Percentiles rank a stretch among this genome's conserved stretches.
Conservation (phyloP, 2,888 invertebrate genomes). For the Gymnocheta viridis region DNA sequence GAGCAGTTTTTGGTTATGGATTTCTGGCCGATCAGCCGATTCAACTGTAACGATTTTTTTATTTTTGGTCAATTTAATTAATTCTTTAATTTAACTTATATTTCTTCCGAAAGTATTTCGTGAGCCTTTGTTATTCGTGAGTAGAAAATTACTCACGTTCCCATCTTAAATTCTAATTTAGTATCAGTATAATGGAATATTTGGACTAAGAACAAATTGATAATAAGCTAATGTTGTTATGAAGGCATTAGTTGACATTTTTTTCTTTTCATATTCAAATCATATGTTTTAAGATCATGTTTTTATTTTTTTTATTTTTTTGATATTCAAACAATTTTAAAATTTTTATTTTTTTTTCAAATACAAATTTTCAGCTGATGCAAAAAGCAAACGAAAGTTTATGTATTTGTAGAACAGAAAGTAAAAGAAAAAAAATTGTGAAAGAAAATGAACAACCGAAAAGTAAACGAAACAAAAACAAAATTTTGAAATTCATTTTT, state of each 20-base stretch:
- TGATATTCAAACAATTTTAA: background rate
- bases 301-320: conserved; percentile 37
- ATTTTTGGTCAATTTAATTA: too few species aligned
- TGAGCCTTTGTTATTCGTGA: background rate
- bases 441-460: conserved; percentile 47
- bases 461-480: conserved; percentile 29
- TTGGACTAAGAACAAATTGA: background rate
- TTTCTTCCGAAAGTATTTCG: background rate
- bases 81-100: background rate
- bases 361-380: conserved; percentile 56
- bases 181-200: background rate
- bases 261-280: conserved; percentile 1
- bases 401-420: conserved; percentile 14
- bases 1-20: too few species aligned
- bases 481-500: conserved; percentile 64
- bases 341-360: conserved; percentile 21
- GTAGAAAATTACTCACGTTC: background rate
- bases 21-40: too few species aligned
- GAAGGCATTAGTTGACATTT: background rate
- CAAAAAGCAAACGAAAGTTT: conserved; percentile 30
- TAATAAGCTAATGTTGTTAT: background rate
- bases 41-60: too few species aligned
- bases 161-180: background rate
- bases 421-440: background rate
- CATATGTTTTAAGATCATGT: conserved; percentile 37